These are phyloP conservation scores for Eunapius fragilis DNA, from an alignment of 37 sponge, comb jelly and placozoan genomes.

Conservation along the genomic window DNA sequence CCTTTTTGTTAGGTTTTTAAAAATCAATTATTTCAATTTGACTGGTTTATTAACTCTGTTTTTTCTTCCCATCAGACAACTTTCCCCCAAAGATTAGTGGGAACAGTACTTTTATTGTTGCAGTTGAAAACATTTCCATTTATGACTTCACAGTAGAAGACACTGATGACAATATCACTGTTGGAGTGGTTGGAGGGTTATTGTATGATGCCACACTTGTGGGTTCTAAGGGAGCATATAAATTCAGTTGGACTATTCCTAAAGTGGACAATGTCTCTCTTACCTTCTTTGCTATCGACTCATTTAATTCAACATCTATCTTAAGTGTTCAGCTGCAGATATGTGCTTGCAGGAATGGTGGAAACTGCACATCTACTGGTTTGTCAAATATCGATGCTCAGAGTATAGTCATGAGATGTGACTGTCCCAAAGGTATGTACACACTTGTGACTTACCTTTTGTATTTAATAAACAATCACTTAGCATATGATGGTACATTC, in stretches of 20 bases:
- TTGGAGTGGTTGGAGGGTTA: not conserved
- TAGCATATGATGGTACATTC: not conserved
- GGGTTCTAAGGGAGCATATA: not conserved
- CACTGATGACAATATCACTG: not conserved
- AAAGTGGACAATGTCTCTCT: not conserved
- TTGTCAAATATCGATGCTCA: not conserved
- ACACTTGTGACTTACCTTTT: not conserved
- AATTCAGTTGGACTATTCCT: not conserved
- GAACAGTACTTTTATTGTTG: not conserved
- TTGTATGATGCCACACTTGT: not conserved
- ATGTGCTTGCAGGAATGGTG: slow-evolving; percentile 4
- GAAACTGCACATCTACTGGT: not conserved
- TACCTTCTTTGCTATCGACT: not conserved
- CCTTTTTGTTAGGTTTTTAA: not conserved
- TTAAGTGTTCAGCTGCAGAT: not conserved
- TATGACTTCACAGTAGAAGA: not conserved
- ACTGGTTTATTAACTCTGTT: not conserved
- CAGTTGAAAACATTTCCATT: not conserved
- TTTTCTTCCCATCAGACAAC: not conserved
- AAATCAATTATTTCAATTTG: not conserved
- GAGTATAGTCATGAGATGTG: not conserved
- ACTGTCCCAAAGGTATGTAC: not conserved
- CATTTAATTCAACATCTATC: not conserved
- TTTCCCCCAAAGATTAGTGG: not conserved
- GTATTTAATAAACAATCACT: not conserved